Conservation (phyloP, 2,888 invertebrate genomes). For the Platycnemis pennipes region DNA sequence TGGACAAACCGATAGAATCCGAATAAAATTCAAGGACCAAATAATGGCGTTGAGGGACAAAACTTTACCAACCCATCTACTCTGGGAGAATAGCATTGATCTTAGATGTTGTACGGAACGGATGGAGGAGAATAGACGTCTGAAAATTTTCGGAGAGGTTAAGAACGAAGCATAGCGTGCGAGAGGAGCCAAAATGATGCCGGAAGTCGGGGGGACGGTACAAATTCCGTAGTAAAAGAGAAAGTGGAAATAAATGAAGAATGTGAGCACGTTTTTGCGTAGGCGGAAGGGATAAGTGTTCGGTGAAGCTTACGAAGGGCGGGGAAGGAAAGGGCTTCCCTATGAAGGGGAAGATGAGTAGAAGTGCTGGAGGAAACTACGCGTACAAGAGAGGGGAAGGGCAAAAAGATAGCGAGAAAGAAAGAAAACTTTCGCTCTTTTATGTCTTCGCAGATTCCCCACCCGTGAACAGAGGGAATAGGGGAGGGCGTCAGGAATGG, state of each 20-base stretch:
- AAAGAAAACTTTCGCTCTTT: constrained; percentile 14
- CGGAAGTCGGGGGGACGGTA: neutral
- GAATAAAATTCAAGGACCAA: too few species aligned
- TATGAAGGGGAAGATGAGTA: neutral
- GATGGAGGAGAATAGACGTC: too few species aligned
- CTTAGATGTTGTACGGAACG: too few species aligned
- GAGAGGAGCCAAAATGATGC: neutral
- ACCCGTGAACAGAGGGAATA: neutral
- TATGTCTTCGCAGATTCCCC: neutral
- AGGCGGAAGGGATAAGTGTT: neutral
- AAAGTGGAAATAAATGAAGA: constrained; percentile 14
- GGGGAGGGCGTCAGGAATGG: neutral
- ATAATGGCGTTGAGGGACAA: too few species aligned
- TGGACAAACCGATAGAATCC: too few species aligned
- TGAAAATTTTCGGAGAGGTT: neutral
- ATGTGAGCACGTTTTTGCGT: neutral
- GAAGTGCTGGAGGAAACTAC: neutral
- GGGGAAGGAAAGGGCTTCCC: neutral
- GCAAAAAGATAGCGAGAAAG: neutral
- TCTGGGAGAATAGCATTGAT: too few species aligned
- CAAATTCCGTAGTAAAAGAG: neutral
- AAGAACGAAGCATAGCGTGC: neutral
- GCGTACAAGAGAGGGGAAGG: neutral
- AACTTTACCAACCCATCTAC: too few species aligned
- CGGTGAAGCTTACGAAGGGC: neutral